Conservation (phyloP, 2,888 invertebrate species). For the Athalia cordata region DNA sequence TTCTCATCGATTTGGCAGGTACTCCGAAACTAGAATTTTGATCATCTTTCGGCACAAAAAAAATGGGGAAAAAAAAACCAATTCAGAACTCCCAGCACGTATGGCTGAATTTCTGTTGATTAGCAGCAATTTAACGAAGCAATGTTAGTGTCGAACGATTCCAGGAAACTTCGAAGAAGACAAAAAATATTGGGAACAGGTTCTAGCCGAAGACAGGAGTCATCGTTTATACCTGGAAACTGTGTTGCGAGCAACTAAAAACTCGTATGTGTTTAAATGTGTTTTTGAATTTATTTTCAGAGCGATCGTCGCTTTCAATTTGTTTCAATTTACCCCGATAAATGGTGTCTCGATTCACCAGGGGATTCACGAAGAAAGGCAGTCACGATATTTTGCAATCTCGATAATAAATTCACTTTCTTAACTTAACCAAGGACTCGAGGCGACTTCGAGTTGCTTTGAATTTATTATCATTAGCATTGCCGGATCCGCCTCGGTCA, state of each 20-base stretch:
- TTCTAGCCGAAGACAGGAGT: neutral
- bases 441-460: slow-evolving; percentile 31
- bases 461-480: slow-evolving; percentile 45
- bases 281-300: slow-evolving; percentile 27
- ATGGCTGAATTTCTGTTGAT: neutral
- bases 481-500: slow-evolving; percentile 39
- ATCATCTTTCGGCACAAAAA: no score
- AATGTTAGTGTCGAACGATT: slow-evolving; percentile 6
- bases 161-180: neutral
- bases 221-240: neutral
- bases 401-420: slow-evolving; percentile 29
- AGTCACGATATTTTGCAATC: slow-evolving; percentile 43
- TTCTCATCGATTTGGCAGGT: no score
- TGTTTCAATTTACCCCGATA: slow-evolving; percentile 42
- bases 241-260: neutral
- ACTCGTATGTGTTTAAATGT: neutral
- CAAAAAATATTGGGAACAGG: slow-evolving; percentile 25
- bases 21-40: no score
- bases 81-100: neutral
- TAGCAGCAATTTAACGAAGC: slow-evolving; percentile 23
- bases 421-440: slow-evolving; percentile 29
- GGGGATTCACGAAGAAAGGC: slow-evolving; percentile 43
- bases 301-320: slow-evolving; percentile 30
- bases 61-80: neutral
- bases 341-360: slow-evolving; percentile 38